Evolutionary conservation across 2,888 invertebrate species (phyloP), one percentile per base, ranked within the genome.

Genomic region (Plebejus melissa): DNA sequence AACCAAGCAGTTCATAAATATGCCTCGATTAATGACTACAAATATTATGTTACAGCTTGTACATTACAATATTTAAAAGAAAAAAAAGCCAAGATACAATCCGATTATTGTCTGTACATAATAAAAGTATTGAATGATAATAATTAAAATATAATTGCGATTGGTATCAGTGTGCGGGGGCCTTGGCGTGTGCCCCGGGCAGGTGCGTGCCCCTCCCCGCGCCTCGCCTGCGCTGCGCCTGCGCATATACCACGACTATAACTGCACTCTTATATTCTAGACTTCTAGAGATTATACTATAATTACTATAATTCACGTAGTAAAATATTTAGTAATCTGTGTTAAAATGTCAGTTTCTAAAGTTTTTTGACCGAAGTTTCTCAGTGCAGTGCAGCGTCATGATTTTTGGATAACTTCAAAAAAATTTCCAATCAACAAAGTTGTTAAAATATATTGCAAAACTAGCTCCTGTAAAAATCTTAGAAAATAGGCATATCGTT

Each of bases 151-250:
- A 75, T 78, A 76, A 77, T 76, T 76, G 54, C 32, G 74, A 50
- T 69, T 54, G 71, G 74, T 69, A 4, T 71, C 77, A 83, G 86
- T 90, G 85, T 86, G 83, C 82, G 82, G 74, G 76, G 78, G 82
- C 83, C 76, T 78, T 82, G 80, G 91, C 92, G 92, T 92, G 92
- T 91, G 92, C 92, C 91, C 83, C 81, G 83, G 90, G 91, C 92
- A 92, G 92, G 92, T 92, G 92, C 87, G 75, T 77, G 86, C 85
- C 86, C 84, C 84, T 79, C 78, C 79, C 80, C 82, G 82, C 77
- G 13, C 54, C 4, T 82, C 82, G 75, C 72, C 74, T 76, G 74
- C 78, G 74, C 74, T 70, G 60, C 72, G 16, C 46, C 38, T 16
- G 50, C n/a, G 57, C 75, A 76, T 75, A 76, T 77, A 76, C 74